A percentile compares a stretch with the other conserved stretches of the same genome.
These are phyloP conservation scores for Anolis sagrei DNA, from an alignment of 2,113 vertebrate genomes.

Conservation along the genomic window DNA sequence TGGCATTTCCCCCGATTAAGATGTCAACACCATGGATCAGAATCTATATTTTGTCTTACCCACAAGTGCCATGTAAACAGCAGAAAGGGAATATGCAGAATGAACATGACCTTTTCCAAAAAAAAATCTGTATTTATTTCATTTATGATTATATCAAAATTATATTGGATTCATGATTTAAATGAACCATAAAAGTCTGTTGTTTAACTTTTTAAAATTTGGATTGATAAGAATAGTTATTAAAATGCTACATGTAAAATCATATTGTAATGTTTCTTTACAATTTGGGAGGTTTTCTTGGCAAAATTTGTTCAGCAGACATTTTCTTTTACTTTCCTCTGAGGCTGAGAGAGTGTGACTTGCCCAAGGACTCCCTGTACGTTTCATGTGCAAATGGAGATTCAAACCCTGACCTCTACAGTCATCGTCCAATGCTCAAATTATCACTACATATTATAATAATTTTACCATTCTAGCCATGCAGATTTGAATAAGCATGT, in stretches of 20 bases:
- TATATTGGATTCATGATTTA: neutral
- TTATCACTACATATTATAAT: neutral
- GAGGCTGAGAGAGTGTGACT: too few relatives aligned
- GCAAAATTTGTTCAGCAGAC: too few relatives aligned
- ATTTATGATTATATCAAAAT: neutral
- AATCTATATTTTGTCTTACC: neutral
- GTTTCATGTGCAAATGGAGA: too few relatives aligned
- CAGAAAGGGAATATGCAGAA: neutral
- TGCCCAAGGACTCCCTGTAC: too few relatives aligned
- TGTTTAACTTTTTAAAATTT: neutral
- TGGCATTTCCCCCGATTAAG: neutral
- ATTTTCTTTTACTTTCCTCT: too few relatives aligned
- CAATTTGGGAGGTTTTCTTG: too few relatives aligned
- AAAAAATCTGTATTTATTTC: neutral
- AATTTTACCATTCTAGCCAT: neutral
- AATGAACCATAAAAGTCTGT: neutral
- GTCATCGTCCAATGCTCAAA: neutral
- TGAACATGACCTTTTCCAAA: neutral
- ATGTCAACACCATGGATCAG: neutral
- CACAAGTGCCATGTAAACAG: neutral
- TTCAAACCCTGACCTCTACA: too few relatives aligned
- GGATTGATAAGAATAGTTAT: neutral
- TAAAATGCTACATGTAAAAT: neutral
- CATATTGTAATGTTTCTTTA: too few relatives aligned
- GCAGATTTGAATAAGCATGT: neutral